Evolutionary conservation across 2,113 vertebrate species (phyloP).

Genomic region (Acinonyx jubatus): DNA sequence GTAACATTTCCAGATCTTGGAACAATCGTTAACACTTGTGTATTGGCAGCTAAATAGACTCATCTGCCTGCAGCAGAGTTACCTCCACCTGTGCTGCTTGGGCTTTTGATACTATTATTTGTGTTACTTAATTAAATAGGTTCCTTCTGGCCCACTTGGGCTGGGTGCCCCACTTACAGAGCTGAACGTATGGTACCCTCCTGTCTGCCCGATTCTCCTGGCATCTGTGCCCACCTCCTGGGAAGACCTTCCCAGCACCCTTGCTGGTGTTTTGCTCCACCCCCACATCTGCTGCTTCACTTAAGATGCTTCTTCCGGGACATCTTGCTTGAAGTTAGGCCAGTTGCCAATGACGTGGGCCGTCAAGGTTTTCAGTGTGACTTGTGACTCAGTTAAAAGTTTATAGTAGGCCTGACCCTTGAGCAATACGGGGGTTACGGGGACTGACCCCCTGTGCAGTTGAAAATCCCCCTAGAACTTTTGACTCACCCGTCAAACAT

Average conservation of each 20-base stretch:
- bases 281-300: not conserved
- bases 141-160: not conserved
- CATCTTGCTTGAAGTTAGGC: slow-evolving; percentile 8
- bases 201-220: not conserved
- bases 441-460: not conserved
- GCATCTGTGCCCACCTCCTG: not conserved
- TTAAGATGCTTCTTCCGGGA: not conserved
- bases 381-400: slow-evolving; percentile 22
- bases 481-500: not conserved
- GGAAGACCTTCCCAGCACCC: not conserved
- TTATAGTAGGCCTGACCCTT: not conserved
- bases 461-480: not conserved
- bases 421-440: not conserved
- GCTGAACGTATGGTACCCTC: not conserved
- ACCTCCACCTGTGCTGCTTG: not conserved
- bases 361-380: not conserved
- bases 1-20: not conserved
- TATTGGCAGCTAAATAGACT: not conserved
- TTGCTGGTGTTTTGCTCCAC: not conserved
- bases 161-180: not conserved
- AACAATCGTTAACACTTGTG: not conserved
- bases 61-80: not conserved
- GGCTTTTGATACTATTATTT: not conserved
- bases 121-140: not conserved
- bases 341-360: not conserved